Evolutionary conservation across 2,113 vertebrate genomes (phyloP), one percentile per base, ranked within the genome.

Genomic region (Ptychochromis oligacanthus): DNA sequence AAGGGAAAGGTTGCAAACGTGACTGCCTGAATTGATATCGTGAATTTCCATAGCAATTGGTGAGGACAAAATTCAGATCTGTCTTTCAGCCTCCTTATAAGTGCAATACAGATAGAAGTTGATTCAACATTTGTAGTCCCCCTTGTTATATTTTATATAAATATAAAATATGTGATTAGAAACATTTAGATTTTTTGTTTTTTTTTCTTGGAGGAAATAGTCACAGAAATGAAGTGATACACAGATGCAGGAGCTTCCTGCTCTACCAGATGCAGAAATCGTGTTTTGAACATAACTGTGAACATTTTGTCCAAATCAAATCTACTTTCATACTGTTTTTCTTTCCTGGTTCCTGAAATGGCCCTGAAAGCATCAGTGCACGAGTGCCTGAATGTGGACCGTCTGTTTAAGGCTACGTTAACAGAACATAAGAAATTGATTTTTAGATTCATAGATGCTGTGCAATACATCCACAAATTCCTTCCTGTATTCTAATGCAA

Each of bases 1-100:
- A 77, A 86, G 59, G 62, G 40, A 56, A 75, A 79, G 40, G 81
- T 77, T 79, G 59, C 17, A 46, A 91, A 64, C 83, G 81, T 93
- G 94, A 92, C 62, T 3, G 20, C 40, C 81, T 65, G 52, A 89
- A 86, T 76, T 52, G 46, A 38, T 22, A 55, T 93, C 92, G 93
- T 93, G 91, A 87, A 1, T 11, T 4, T 55, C 28, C 46, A 75
- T 26, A 40, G 24, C 52, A 70, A 52, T 13, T 31, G 15, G 26
- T 52, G 28, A n/a, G 24, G 49, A 49, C 18, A 6, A 70, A 49
- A 72, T 31, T 52, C 43, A 49, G 43, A 31, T 70, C 1, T 18
- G 6, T 49, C 10, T 31, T 17, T 1, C 15, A 1, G 12, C 65
- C 43, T 28, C 6, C 43, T 52, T 49, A 49, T 28, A 49, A 70